phyloP scores from a whole-genome alignment of 2,888 invertebrate genomes.

The Calameuta idolon region DNA sequence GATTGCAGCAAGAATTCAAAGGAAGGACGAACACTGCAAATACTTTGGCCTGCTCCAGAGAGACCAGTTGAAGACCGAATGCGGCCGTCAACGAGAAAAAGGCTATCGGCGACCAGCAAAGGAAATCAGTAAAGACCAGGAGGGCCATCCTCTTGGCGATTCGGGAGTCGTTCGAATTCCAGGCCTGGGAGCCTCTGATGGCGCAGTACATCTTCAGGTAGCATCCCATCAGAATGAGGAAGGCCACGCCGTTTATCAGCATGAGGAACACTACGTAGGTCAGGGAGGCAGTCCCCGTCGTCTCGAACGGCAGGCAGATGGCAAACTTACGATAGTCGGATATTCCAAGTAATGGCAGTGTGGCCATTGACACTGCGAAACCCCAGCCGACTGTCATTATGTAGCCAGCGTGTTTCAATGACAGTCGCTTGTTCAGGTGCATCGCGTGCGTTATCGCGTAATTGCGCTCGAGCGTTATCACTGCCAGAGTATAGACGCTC shows the following conservation, averaged over 20 bases:
- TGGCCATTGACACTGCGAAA: slow-evolving; percentile 87
- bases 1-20: slow-evolving; percentile 97
- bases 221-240: slow-evolving; percentile 94
- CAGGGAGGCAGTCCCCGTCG: slow-evolving; percentile 80
- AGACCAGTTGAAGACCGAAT: slow-evolving; percentile 90
- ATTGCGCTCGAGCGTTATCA: slow-evolving; percentile 95
- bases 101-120: slow-evolving; percentile 98
- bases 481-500: slow-evolving; percentile 94
- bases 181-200: slow-evolving; percentile 95
- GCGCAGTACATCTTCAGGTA: slow-evolving; percentile 98
- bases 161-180: slow-evolving; percentile 97
- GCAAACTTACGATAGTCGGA: slow-evolving; percentile 97
- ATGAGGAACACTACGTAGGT: slow-evolving; percentile 92
- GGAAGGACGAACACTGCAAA: slow-evolving; percentile 97
- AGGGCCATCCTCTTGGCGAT: slow-evolving; percentile 97
- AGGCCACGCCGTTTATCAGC: slow-evolving; percentile 92
- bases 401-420: slow-evolving; percentile 88
- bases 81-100: slow-evolving; percentile 95
- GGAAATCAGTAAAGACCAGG: slow-evolving; percentile 95
- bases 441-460: slow-evolving; percentile 98
- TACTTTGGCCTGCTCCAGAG: slow-evolving; percentile 94
- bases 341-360: slow-evolving; percentile 89
- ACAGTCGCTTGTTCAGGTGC: slow-evolving; percentile 94
- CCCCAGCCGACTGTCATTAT: slow-evolving; percentile 96
- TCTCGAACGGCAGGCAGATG: slow-evolving; percentile 96